Evolutionary conservation across 2,888 invertebrate genomes (phyloP).

Genomic region (Drosophila heteroneura): DNA sequence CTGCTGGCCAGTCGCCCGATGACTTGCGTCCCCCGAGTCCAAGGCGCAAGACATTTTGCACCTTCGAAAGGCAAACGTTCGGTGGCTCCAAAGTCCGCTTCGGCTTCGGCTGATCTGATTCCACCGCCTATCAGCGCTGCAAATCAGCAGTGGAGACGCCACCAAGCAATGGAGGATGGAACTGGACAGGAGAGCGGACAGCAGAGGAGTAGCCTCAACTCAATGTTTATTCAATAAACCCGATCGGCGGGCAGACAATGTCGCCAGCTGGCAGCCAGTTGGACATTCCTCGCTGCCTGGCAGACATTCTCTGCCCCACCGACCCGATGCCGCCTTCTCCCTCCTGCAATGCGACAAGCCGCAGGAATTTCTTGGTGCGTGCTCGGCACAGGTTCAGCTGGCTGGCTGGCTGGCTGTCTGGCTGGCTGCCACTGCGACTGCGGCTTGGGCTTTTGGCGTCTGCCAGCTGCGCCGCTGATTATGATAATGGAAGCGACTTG

Average conservation of each 20-base stretch:
- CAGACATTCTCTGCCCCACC: slow-evolving; percentile 47
- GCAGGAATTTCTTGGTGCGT: slow-evolving; percentile 84
- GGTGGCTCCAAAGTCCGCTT: slow-evolving; percentile 55
- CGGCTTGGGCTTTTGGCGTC: slow-evolving; percentile 53
- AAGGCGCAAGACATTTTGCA: slow-evolving; percentile 83
- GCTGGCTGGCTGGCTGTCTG: slow-evolving; percentile 19
- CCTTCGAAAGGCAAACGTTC: slow-evolving; percentile 56
- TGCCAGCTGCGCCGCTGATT: slow-evolving; percentile 78
- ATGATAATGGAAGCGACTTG: slow-evolving; percentile 70
- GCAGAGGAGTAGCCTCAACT: slow-evolving; percentile 9
- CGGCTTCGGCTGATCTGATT: slow-evolving; percentile 78
- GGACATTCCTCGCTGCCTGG: slow-evolving; percentile 47
- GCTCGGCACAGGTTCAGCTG: slow-evolving; percentile 83
- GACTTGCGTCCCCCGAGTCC: slow-evolving; percentile 78
- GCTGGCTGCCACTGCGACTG: slow-evolving; percentile 3
- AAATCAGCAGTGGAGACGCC: slow-evolving; percentile 69
- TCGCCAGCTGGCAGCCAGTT: slow-evolving; percentile 65
- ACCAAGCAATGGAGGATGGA: slow-evolving; percentile 16
- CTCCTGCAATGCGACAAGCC: slow-evolving; percentile 82
- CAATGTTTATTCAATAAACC: slow-evolving; percentile 85
- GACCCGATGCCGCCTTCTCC: slow-evolving; percentile 1
- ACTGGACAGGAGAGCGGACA: slow-evolving; percentile 1
- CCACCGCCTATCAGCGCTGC: slow-evolving; percentile 69
- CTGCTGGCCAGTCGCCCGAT: slow-evolving; percentile 18
- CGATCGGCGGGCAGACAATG: slow-evolving; percentile 53